phyloP scores from a whole-genome alignment of 1,140 invertebrate genomes.

The Meteorus sp. region DNA sequence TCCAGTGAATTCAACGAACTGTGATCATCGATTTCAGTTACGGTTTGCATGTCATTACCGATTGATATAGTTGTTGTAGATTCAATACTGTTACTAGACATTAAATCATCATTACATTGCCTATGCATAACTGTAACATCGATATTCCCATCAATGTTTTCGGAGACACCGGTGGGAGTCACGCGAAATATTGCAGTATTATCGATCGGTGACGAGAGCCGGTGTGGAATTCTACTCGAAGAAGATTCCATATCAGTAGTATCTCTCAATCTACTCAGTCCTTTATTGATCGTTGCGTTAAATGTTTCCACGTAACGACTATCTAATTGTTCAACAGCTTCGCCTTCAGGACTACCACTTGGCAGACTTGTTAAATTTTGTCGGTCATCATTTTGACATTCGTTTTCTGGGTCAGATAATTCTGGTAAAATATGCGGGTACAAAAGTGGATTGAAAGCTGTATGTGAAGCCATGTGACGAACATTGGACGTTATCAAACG shows the following conservation, averaged over 20 bases:
- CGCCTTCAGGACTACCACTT: slow-evolving; percentile 37
- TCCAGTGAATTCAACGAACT: slow-evolving; percentile 36
- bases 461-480: slow-evolving; percentile 43
- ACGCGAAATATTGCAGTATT: slow-evolving; percentile 30
- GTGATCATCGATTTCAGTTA: slow-evolving; percentile 34
- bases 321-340: slow-evolving; percentile 45
- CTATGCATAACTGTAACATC: slow-evolving; percentile 42
- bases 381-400: slow-evolving; percentile 36
- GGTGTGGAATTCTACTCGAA: slow-evolving; percentile 17
- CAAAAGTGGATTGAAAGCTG: slow-evolving; percentile 46
- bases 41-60: slow-evolving; percentile 35
- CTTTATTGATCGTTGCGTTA: slow-evolving; percentile 35
- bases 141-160: slow-evolving; percentile 39
- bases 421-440: slow-evolving; percentile 49
- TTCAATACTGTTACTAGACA: slow-evolving; percentile 37
- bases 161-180: slow-evolving; percentile 39
- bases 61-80: slow-evolving; percentile 36
- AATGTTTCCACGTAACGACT: slow-evolving; percentile 46
- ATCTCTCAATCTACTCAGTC: slow-evolving; percentile 37
- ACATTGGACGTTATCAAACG: slow-evolving; percentile 48
- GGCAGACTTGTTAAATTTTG: slow-evolving; percentile 14
- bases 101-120: slow-evolving; percentile 35
- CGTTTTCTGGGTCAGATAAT: slow-evolving; percentile 17
- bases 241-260: slow-evolving; percentile 32
- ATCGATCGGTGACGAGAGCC: slow-evolving; percentile 1